Base-by-base conservation (phyloP, 2,113 vertebrate genomes). In the Hemichromis elongatus region DNA sequence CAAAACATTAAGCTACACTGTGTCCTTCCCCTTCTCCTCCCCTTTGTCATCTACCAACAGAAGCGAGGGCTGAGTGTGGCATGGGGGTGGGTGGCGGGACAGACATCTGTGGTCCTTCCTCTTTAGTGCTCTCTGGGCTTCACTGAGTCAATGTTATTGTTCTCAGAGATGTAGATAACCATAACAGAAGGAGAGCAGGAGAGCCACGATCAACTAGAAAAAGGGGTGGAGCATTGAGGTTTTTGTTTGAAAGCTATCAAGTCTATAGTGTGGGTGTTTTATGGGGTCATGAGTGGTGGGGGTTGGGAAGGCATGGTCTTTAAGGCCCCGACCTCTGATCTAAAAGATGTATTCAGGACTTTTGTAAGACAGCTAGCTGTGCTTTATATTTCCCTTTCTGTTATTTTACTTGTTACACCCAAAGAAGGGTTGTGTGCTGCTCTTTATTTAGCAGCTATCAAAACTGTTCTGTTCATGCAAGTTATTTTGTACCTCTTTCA, bases 131-230 rank as follows among this genome's bases (percentile, higher is more conserved):
- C 50, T 82, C 5, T 87, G 56, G 88, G 73, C 79, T 88, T 80
- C 56, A 81, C 40, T 81, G 80, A 81, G 73, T 81, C 6, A 1
- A 56, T 78, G 35, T 85, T 73, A 92, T 92, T 94, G 90, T 94
- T 92, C 81, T 81, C 77, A 80, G 87, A 75, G 70, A 84, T 88
- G 88, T 83, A 83, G 86, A 93, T 92, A 88, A 88, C 86, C 87
- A 89, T 91, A 90, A 90, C 90, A 91, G 87, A 88, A 88, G 88
- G 89, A 83, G 77, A 88, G 80, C 87, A 88, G 82, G 81, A 83
- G 77, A 85, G 30, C 53, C 79, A 80, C 21, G 54, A 78, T 82
- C 19, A 37, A 84, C 61, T 35, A 82, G 53, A 84, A 83, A 68
- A 89, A 84, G 54, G 73, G 86, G 89, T 35, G 82, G 83, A 59